A percentile compares a stretch with the other conserved stretches of the same genome.
Evolutionary conservation across 2,797 vertebrate species (phyloP).

Genomic region (Crypturellus tataupa): DNA sequence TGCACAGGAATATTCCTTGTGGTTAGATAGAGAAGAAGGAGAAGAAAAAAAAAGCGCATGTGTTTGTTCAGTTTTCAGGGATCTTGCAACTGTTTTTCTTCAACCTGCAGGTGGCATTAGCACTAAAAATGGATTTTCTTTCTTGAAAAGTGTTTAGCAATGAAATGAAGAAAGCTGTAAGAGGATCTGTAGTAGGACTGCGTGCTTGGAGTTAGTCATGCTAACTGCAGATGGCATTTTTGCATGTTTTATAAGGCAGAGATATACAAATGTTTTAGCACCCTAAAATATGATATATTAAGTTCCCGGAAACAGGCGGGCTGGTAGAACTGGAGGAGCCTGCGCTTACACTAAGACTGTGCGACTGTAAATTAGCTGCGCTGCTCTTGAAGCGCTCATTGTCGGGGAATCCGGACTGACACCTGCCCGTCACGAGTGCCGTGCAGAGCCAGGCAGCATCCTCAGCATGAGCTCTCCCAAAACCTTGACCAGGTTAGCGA

Average conservation of each 20-base stretch:
- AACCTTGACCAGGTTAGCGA: background rate
- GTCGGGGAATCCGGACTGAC: fast-evolving
- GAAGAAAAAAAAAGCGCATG: background rate
- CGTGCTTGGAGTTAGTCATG: slow-evolving; percentile 81
- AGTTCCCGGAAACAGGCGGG: slow-evolving; percentile 57
- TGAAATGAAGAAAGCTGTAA: slow-evolving; percentile 77
- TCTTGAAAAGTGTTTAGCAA: slow-evolving; percentile 80
- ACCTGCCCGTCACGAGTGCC: background rate
- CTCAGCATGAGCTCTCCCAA: fast-evolving
- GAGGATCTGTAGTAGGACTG: slow-evolving; percentile 80
- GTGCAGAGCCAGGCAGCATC: background rate
- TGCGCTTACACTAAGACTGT: slow-evolving; percentile 31
- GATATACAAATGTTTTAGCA: slow-evolving; percentile 74
- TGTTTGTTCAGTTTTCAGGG: slow-evolving; percentile 68
- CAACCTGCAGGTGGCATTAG: slow-evolving; percentile 87
- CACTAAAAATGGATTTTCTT: slow-evolving; percentile 84
- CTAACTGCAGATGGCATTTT: slow-evolving; percentile 86
- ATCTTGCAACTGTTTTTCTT: slow-evolving; percentile 79
- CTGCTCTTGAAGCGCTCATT: fast-evolving
- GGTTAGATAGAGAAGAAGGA: background rate
- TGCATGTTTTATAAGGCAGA: slow-evolving; percentile 84
- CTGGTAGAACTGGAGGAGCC: slow-evolving; percentile 36
- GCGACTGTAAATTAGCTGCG: slow-evolving; percentile 1
- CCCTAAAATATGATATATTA: slow-evolving; percentile 48
- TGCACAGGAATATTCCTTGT: slow-evolving; percentile 20